phyloP scores from a whole-genome alignment of 1,140 invertebrate genomes.

The Drosophila serrata region DNA sequence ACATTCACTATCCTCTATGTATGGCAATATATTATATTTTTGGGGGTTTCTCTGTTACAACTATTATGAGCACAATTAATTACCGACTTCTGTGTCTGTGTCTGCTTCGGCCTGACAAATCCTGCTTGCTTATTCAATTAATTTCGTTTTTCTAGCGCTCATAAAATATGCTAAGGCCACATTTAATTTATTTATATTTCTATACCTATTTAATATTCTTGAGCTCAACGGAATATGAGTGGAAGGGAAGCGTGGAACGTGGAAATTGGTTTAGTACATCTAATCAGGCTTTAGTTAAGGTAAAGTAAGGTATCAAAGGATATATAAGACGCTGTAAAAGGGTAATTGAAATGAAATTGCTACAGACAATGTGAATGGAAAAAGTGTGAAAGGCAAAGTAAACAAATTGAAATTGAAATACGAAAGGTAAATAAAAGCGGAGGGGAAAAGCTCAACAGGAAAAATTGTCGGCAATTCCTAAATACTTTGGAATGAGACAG shows the following conservation, averaged over 20 bases:
- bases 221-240: slow-evolving; percentile 47
- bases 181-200: slow-evolving; percentile 66
- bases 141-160: slow-evolving; percentile 51
- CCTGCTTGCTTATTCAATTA: slow-evolving; percentile 36
- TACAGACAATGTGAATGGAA: slow-evolving; percentile 39
- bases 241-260: slow-evolving; percentile 11
- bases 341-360: slow-evolving; percentile 42
- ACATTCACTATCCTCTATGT: slow-evolving; percentile 25
- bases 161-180: slow-evolving; percentile 80
- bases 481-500: slow-evolving; percentile 3
- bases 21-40: slow-evolving; percentile 43
- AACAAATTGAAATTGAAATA: slow-evolving; percentile 1
- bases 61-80: slow-evolving; percentile 76
- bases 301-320: slow-evolving; percentile 31
- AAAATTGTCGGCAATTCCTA: slow-evolving; percentile 16
- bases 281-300: slow-evolving; percentile 47
- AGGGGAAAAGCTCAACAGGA: slow-evolving; percentile 1
- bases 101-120: slow-evolving; percentile 37
- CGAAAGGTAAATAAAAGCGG: background rate
- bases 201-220: slow-evolving; percentile 48
- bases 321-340: slow-evolving; percentile 30
- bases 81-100: slow-evolving; percentile 15
- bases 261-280: slow-evolving; percentile 33
- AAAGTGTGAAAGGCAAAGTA: slow-evolving; percentile 19
- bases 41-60: slow-evolving; percentile 43